These are phyloP conservation scores for Anabas testudineus DNA, from an alignment of 2,797 vertebrate genomes.

Conservation along the genomic window DNA sequence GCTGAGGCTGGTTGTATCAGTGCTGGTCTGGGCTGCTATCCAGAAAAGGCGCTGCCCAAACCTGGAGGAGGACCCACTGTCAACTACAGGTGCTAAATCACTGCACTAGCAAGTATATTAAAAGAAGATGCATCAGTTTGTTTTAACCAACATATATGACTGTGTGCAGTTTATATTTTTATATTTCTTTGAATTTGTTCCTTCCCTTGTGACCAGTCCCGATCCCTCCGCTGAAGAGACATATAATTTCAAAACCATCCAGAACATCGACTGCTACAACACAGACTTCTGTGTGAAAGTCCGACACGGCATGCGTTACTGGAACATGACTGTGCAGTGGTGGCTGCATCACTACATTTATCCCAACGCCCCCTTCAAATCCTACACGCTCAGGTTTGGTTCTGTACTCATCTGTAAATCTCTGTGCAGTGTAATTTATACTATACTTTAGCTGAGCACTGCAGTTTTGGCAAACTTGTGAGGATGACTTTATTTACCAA, in stretches of 20 bases:
- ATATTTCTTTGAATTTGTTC: not conserved
- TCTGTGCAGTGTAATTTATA: not conserved
- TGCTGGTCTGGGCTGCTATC: constrained; percentile 92
- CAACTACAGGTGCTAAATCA: constrained; percentile 80
- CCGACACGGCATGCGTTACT: constrained; percentile 94
- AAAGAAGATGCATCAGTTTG: constrained; percentile 1
- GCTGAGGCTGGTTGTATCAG: constrained; percentile 92
- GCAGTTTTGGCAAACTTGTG: too few species aligned
- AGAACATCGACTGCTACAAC: constrained; percentile 93
- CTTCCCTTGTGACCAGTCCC: constrained; percentile 55
- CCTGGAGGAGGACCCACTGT: constrained; percentile 91
- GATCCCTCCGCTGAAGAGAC: constrained; percentile 73
- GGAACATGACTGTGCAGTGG: constrained; percentile 98
- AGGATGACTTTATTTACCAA: too few species aligned
- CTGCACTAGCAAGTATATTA: not conserved
- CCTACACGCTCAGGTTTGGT: constrained; percentile 88
- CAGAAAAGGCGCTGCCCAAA: constrained; percentile 86
- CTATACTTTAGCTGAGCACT: too few species aligned
- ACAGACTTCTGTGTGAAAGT: constrained; percentile 94
- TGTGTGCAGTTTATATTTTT: not conserved
- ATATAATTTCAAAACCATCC: constrained; percentile 91
- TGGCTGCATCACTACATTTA: constrained; percentile 95
- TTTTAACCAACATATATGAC: not conserved
- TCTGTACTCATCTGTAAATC: not conserved
- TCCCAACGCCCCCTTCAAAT: constrained; percentile 86